These are phyloP conservation scores for Hypomesus transpacificus DNA, from an alignment of 2,113 vertebrate genomes.

Conservation along the genomic window DNA sequence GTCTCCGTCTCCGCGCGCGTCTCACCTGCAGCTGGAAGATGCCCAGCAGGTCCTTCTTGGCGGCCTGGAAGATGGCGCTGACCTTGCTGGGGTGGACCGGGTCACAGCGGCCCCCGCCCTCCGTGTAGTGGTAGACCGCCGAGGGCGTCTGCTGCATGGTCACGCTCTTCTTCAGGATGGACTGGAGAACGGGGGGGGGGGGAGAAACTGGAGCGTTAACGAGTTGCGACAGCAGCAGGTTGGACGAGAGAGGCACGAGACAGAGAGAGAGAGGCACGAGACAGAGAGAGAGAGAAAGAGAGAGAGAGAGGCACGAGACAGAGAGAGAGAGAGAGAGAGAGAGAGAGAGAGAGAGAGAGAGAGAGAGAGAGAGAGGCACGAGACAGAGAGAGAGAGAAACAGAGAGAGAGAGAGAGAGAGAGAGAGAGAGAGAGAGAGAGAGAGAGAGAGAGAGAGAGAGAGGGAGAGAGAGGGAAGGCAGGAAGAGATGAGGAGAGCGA, in stretches of 20 bases:
- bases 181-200: neutral
- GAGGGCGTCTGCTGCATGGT: constrained; percentile 76
- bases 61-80: constrained; percentile 82
- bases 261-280: neutral
- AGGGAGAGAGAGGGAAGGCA: too few species aligned
- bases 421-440: neutral
- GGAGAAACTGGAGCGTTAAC: too few species aligned
- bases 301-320: too few species aligned
- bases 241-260: neutral
- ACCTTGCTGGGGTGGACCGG: constrained; percentile 69
- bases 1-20: too few species aligned
- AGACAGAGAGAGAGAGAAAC: too few species aligned
- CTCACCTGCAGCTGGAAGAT: constrained; percentile 83
- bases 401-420: neutral
- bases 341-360: neutral
- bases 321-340: neutral
- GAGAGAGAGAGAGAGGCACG: too few species aligned
- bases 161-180: constrained; percentile 61
- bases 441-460: neutral
- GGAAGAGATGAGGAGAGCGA: neutral
- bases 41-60: constrained; percentile 86
- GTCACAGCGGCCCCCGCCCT: constrained; percentile 51
- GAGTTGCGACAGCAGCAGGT: too few species aligned
- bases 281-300: neutral
- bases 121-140: constrained; percentile 76